Conservation (phyloP, 64 coral and sea anemone species). For the Astreopora myriophthalma region DNA sequence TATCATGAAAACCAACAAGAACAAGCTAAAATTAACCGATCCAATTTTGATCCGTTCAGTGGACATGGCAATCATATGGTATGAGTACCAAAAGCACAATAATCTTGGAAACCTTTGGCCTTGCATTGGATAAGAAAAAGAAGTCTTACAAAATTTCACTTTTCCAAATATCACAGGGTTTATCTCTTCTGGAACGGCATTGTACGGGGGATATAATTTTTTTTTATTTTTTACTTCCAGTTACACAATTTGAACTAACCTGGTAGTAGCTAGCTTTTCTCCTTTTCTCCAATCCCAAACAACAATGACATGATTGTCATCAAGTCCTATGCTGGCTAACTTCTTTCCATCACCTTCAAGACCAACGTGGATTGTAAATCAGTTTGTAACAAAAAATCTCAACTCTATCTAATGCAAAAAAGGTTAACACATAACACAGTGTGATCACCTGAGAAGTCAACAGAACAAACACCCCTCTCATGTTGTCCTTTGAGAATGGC, state of each 20-base stretch:
- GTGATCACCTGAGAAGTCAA: constrained; percentile 91
- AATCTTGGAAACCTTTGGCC: no score
- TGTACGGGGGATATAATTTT: neutral
- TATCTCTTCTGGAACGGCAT: no score
- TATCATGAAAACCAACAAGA: no score
- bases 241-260: neutral
- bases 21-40: no score
- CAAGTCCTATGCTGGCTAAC: constrained; percentile 86
- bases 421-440: neutral
- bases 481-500: constrained; percentile 94
- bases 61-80: no score
- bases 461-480: constrained; percentile 91
- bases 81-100: no score
- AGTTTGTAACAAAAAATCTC: neutral
- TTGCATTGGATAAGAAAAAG: no score
- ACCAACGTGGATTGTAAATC: neutral
- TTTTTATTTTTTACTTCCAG: neutral
- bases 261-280: constrained; percentile 90
- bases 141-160: no score
- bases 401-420: no score
- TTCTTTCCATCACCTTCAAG: constrained; percentile 91
- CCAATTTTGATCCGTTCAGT: no score
- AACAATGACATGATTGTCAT: constrained; percentile 93
- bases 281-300: constrained; percentile 97
- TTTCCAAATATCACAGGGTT: no score